Evolutionary conservation across 2,113 vertebrate species (phyloP), one percentile per base, ranked within the genome.

Genomic region (Tragelaphus imberbis): DNA sequence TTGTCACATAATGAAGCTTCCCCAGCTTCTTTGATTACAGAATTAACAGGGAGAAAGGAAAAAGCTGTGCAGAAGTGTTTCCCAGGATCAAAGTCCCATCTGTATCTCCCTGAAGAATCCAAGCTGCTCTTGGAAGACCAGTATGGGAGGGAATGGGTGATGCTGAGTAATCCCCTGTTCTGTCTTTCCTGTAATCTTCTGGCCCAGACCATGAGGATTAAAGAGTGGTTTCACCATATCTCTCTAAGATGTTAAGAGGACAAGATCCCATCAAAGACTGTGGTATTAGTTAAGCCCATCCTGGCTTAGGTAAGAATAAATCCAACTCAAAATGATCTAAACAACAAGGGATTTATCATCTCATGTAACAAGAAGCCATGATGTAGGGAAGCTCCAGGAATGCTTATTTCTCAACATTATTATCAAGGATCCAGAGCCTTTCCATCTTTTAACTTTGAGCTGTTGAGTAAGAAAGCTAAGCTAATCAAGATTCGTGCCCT

Each of bases 291-390:
- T 96, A 96, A 82, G 51, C 82, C 77, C 30, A 15, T 96, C 36
- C 84, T 91, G 82, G 79, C 58, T 84, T 47, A 77, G 47, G 25
- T 28, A 23, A 88, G 84, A 63, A 16, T 49, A 17, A 86, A 68
- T 82, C 56, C 53, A 94, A 88, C 23, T 94, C 82, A 85, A 95
- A 85, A 92, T 77, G 23, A 95, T 21, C 82, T 65, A 55, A 88
- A 79, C 81, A 44, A 17, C 19, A 58, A 91, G 17, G 51, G n/a
- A 47, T 88, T 91, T 80, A 80, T n/a, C 25, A 49, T 58, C 58
- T 92, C 55, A 11, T 44, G 21, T 58, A 91, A 75, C 40, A 90
- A 81, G 81, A 87, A 90, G 12, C 36, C 19, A 16, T 36, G 4
- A 53, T 16, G 12, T 51, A 91, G n/a, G 49, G 65, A 85, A 61